phyloP scores from a whole-genome alignment of 1,140 invertebrate species.

The Batillaria attramentaria region DNA sequence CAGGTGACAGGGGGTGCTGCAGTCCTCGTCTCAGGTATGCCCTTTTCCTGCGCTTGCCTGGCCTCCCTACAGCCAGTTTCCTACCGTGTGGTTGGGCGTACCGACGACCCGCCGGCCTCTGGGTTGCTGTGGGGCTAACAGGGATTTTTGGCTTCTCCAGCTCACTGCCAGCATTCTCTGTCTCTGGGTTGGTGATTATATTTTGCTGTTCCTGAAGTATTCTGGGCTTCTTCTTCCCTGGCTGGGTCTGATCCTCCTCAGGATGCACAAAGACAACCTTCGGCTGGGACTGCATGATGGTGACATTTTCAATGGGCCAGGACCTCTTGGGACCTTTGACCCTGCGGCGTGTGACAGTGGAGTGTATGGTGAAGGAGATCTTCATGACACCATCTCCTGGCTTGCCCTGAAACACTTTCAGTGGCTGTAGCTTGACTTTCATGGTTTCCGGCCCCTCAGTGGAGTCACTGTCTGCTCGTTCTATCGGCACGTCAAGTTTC shows the following conservation, averaged over 20 bases:
- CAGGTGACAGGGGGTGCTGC: slow-evolving; percentile 32
- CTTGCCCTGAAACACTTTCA: slow-evolving; percentile 34
- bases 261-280: slow-evolving; percentile 8
- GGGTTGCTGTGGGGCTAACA: neutral
- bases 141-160: neutral
- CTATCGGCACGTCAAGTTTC: neutral
- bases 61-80: neutral
- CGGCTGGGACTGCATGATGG: slow-evolving; percentile 26
- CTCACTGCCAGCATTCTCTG: neutral
- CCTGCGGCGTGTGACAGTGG: slow-evolving; percentile 33
- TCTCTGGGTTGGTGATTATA: neutral
- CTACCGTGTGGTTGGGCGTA: neutral
- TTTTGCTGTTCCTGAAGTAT: slow-evolving; percentile 10
- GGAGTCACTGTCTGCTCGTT: neutral
- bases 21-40: slow-evolving; percentile 5
- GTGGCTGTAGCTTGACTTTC: slow-evolving; percentile 29
- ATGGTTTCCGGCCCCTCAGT: slow-evolving; percentile 20
- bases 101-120: neutral
- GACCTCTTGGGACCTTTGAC: neutral
- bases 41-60: neutral
- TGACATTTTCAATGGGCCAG: slow-evolving; percentile 29
- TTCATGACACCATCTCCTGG: slow-evolving; percentile 34
- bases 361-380: slow-evolving; percentile 40
- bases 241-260: neutral
- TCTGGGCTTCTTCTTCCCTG: neutral